These are phyloP conservation scores for Sebastes fasciatus DNA, from an alignment of 2,113 vertebrate species.

Conservation along the genomic window DNA sequence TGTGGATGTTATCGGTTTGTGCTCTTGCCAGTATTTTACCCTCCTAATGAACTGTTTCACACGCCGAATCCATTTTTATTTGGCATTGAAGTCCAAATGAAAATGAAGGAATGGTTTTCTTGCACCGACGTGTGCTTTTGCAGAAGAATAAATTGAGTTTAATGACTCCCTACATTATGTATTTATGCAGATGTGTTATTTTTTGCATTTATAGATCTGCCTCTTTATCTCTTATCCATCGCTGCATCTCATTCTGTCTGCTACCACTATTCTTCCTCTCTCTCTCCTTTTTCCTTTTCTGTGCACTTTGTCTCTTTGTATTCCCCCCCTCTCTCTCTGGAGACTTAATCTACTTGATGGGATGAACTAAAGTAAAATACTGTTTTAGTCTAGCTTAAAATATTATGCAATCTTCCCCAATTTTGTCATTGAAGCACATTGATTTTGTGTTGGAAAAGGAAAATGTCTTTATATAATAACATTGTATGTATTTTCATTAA, in stretches of 20 bases:
- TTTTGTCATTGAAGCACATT: not conserved
- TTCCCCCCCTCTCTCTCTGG: not conserved
- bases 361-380: not conserved
- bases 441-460: not conserved
- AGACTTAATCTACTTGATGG: slow-evolving; percentile 10
- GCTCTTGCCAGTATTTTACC: slow-evolving; percentile 39
- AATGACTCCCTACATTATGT: slow-evolving; percentile 60
- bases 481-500: not conserved
- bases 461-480: not conserved
- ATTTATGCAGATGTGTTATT: slow-evolving; percentile 63
- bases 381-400: not conserved
- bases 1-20: not conserved
- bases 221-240: slow-evolving; percentile 47
- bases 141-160: slow-evolving; percentile 60
- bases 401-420: not conserved
- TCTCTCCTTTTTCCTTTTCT: not conserved
- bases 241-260: slow-evolving; percentile 42
- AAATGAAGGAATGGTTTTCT: slow-evolving; percentile 37
- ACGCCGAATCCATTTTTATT: slow-evolving; percentile 55
- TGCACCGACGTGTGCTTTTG: slow-evolving; percentile 17
- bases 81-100: slow-evolving; percentile 55
- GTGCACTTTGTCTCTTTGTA: not conserved
- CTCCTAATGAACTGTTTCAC: slow-evolving; percentile 63
- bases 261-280: not conserved
- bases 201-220: slow-evolving; percentile 49